Base-by-base conservation (phyloP, 23 tunicate species). In the Botrylloides violaceus region DNA sequence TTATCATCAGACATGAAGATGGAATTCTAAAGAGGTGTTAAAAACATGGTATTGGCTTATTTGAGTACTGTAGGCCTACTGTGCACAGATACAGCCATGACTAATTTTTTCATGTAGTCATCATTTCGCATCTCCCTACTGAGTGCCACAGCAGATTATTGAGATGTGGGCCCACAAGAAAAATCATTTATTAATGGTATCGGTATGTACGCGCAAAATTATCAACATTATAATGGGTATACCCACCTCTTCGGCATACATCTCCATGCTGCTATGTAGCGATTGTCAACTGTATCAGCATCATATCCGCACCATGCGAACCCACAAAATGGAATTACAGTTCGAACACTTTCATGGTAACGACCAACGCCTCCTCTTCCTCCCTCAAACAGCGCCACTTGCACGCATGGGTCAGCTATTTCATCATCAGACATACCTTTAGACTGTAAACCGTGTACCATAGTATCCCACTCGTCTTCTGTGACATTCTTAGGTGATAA, bases 221-320 rank as follows among this genome's bases (percentile, higher is more conserved):
- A n/a, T n/a, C n/a, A n/a, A n/a, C 53, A 7, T 43, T 43, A 43
- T 43, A 43, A 43, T 43, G 53, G 53, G 22, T 71, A 77, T 70
- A 56, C 55, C 59, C n/a, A 83, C 89, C 77, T 68, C 26, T 28
- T 3, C 12, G 89, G 82, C 70, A 83, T 50, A 47, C 89, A 83
- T 53, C 77, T 83, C 89, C 89, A 83, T 19, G 47, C 73, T 3
- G 89, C 66, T 22, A 83, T 34, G 1, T 59, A 9, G 24, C 72
- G 33, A 27, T 37, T 25, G 18, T 61, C 33, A 19, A 83, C 55
- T 3, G 74, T 29, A 19, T 61, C 34, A 1, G 61, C 81, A 32
- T 81, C 87, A 34, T 59, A 77, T 20, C 82, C 89, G 34, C 89
- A 83, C 89, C 89, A 83, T 24, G 76, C 64, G 47, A 83, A 70